A percentile compares a stretch with the other conserved stretches of the same genome.
phyloP scores from a whole-genome alignment of 2,888 invertebrate species.

The Cheilosia vulpina region DNA sequence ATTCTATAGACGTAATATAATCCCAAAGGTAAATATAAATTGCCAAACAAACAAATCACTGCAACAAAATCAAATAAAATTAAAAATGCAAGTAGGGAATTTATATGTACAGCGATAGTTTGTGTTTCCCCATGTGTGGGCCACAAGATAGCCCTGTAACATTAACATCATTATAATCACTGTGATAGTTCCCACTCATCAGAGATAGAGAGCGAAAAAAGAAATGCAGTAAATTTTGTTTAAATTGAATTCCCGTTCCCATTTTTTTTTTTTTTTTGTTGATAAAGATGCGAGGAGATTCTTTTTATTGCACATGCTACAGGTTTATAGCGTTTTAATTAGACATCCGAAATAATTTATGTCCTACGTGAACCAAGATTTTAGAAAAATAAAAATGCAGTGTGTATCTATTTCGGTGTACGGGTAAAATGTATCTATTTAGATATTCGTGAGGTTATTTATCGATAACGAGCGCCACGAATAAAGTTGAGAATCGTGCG shows the following conservation, averaged over 20 bases:
- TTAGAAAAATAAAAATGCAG: slow-evolving; percentile 13
- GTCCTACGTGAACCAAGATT: slow-evolving; percentile 2
- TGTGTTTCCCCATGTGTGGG: slow-evolving; percentile 13
- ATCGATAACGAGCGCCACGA: slow-evolving; percentile 66
- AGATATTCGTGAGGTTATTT: slow-evolving; percentile 66
- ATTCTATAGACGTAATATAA: slow-evolving; percentile 20
- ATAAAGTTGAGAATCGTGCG: slow-evolving; percentile 55
- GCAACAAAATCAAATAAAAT: slow-evolving; percentile 24
- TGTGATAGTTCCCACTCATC: slow-evolving; percentile 14
- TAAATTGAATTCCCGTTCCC: slow-evolving; percentile 47
- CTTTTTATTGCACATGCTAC: slow-evolving; percentile 55
- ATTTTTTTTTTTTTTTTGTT: not conserved
- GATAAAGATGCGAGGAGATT: slow-evolving; percentile 19
- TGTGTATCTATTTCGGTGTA: not conserved
- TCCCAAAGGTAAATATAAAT: slow-evolving; percentile 52
- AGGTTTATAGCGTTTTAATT: slow-evolving; percentile 70
- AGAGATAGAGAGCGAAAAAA: not conserved
- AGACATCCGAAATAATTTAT: slow-evolving; percentile 63
- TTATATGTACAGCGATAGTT: not conserved
- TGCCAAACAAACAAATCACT: slow-evolving; percentile 40
- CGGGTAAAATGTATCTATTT: slow-evolving; percentile 33
- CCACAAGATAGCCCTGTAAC: slow-evolving; percentile 7
- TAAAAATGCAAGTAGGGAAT: slow-evolving; percentile 21
- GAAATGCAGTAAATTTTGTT: slow-evolving; percentile 55
- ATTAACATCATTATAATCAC: slow-evolving; percentile 41